Evolutionary conservation across 1,140 invertebrate genomes (phyloP).

Genomic region (Eurosta solidaginis): DNA sequence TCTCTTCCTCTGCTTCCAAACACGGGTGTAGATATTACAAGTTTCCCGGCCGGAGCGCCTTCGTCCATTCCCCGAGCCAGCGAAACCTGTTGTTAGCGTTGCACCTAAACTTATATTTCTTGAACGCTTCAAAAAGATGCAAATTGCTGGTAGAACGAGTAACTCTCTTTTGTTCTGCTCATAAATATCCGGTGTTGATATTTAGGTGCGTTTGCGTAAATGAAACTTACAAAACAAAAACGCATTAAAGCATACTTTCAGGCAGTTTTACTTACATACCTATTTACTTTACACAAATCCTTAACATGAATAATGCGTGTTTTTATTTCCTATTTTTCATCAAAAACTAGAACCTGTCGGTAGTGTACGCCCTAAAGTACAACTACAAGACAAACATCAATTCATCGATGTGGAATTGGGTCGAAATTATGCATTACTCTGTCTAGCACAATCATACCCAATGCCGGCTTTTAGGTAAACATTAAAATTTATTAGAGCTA

Average conservation of each 20-base stretch:
- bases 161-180: slow-evolving; percentile 70
- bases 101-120: slow-evolving; percentile 68
- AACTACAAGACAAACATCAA: slow-evolving; percentile 63
- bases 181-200: slow-evolving; percentile 69
- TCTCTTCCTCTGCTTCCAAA: no score
- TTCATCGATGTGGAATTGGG: slow-evolving; percentile 65
- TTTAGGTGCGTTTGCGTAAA: slow-evolving; percentile 63
- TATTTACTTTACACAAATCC: neutral
- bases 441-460: slow-evolving; percentile 72
- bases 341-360: slow-evolving; percentile 76
- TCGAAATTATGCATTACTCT: slow-evolving; percentile 66
- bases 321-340: neutral
- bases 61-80: no score
- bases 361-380: slow-evolving; percentile 75
- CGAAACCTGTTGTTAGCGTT: slow-evolving; percentile 74
- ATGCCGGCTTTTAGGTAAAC: slow-evolving; percentile 72
- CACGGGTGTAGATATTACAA: no score
- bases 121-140: slow-evolving; percentile 63
- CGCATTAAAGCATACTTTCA: neutral
- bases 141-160: slow-evolving; percentile 41
- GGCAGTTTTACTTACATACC: neutral
- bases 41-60: no score
- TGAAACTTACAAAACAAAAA: neutral
- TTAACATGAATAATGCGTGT: neutral
- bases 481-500: neutral